Conservation (phyloP, 2,888 invertebrate species). For the Hydrotaea diabolus region DNA sequence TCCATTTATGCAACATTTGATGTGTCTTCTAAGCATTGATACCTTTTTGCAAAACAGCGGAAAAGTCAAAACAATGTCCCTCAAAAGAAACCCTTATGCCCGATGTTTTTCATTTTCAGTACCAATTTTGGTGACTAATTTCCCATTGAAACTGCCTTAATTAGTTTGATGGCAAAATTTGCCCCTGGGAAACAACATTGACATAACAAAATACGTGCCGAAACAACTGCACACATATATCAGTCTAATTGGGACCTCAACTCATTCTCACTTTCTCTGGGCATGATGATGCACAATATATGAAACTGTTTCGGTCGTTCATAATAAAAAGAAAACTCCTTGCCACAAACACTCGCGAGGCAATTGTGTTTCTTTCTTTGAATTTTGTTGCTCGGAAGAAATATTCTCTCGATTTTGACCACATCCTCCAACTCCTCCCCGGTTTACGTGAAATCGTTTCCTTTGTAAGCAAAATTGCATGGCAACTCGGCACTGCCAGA, state of each 20-base stretch:
- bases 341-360: background rate
- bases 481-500: too few species aligned
- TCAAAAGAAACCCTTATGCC: too few species aligned
- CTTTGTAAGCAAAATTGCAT: background rate
- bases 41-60: too few species aligned
- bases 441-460: background rate
- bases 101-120: too few species aligned
- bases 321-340: background rate
- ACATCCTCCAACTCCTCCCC: background rate
- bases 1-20: too few species aligned
- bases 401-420: constrained; percentile 15
- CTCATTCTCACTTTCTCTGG: background rate
- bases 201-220: background rate
- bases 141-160: too few species aligned
- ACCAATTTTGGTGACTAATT: too few species aligned
- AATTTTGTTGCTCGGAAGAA: background rate
- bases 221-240: background rate
- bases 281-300: background rate
- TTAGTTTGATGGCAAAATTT: too few species aligned
- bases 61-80: too few species aligned
- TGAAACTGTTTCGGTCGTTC: background rate
- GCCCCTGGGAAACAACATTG: background rate
- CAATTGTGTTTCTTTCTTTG: background rate
- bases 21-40: too few species aligned
- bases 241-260: background rate